Conservation (phyloP, 2,888 invertebrate genomes). For the Calameuta filiformis region DNA sequence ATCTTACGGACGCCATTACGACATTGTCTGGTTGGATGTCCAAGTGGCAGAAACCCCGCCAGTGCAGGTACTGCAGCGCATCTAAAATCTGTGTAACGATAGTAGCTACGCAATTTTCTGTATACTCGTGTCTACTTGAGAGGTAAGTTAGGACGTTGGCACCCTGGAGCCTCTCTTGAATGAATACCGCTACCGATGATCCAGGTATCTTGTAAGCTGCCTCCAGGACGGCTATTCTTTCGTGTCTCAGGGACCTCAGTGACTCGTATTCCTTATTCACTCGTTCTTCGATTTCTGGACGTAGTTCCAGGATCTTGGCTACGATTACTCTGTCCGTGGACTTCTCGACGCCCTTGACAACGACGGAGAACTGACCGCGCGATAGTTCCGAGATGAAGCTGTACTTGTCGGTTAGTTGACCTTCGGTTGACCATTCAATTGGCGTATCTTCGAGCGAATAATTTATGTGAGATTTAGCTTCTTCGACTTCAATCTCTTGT, state of each 20-base stretch:
- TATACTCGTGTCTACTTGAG: conserved; percentile 88
- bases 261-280: conserved; percentile 87
- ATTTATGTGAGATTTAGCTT: conserved; percentile 74
- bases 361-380: conserved; percentile 87
- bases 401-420: conserved; percentile 79
- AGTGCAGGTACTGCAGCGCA: conserved; percentile 94
- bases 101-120: conserved; percentile 90
- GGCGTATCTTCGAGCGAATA: conserved; percentile 81
- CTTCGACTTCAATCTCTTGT: conserved; percentile 74
- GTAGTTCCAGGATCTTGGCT: conserved; percentile 83
- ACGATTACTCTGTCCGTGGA: conserved; percentile 80
- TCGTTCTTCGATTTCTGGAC: conserved; percentile 73
- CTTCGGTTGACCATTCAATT: conserved; percentile 77
- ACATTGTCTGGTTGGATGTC: conserved; percentile 96
- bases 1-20: conserved; percentile 87
- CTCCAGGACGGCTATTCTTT: conserved; percentile 82
- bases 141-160: conserved; percentile 92
- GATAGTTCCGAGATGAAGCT: conserved; percentile 87
- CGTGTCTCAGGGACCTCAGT: conserved; percentile 84
- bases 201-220: conserved; percentile 79
- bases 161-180: conserved; percentile 88
- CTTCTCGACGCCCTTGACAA: conserved; percentile 85
- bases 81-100: conserved; percentile 89
- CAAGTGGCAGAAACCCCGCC: conserved; percentile 89
- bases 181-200: conserved; percentile 76